A percentile compares a stretch with the other conserved stretches of the same genome.
Evolutionary conservation across 2,797 vertebrate species (phyloP).

Genomic region (Apodemus agrarius): DNA sequence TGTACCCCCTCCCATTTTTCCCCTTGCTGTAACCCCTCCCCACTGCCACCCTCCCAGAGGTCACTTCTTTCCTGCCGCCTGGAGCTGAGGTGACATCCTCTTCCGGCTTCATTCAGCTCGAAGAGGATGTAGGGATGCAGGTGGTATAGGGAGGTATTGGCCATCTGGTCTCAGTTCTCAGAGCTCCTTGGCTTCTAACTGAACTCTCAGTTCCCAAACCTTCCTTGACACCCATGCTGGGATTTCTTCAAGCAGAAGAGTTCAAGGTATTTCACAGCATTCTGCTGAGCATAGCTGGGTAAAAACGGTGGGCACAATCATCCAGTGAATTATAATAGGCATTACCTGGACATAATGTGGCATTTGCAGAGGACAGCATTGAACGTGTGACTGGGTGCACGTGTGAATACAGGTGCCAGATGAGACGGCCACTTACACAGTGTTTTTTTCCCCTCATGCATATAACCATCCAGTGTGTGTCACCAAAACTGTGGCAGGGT

Average conservation of each 20-base stretch:
- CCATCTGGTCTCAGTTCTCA: conserved; percentile 54
- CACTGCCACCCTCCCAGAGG: conserved; percentile 76
- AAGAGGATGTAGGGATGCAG: conserved; percentile 68
- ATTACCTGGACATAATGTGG: background rate
- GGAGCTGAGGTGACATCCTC: conserved; percentile 83
- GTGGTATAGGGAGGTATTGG: conserved; percentile 31
- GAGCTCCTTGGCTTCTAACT: background rate
- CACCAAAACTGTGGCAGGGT: background rate
- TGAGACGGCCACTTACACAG: background rate
- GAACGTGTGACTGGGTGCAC: background rate
- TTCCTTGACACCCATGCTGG: background rate
- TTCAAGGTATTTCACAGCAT: conserved; percentile 12
- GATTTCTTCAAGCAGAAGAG: background rate
- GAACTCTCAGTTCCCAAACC: background rate
- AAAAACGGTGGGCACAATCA: background rate
- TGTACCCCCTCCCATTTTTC: conserved; percentile 59
- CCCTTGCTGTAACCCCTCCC: conserved; percentile 62
- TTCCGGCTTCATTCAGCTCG: conserved; percentile 70
- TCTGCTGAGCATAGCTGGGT: background rate
- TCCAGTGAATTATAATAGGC: background rate
- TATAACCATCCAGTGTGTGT: background rate
- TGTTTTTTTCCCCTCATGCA: background rate
- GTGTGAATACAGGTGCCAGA: background rate
- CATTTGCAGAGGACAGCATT: background rate
- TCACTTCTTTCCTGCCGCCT: conserved; percentile 87